These are phyloP conservation scores for Diplogasteroides magnus DNA, from an alignment of 1,140 invertebrate genomes.

Conservation along the genomic window DNA sequence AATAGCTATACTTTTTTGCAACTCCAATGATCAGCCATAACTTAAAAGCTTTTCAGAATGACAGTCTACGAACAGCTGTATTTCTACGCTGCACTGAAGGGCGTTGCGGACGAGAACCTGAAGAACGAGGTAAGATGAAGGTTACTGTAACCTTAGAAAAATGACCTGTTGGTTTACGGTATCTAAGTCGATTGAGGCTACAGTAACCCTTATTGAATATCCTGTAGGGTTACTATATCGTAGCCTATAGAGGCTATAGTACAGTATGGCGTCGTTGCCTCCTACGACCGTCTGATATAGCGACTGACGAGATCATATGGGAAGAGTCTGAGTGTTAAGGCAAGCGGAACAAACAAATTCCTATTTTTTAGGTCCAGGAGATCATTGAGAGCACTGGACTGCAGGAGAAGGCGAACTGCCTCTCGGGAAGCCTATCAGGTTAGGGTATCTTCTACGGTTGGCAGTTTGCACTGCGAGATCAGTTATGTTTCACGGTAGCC, in stretches of 20 bases:
- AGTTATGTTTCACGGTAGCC: neutral
- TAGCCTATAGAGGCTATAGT: no score
- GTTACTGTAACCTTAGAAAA: no score
- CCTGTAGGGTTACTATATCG: no score
- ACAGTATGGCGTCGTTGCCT: no score
- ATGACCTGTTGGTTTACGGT: no score
- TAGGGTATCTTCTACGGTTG: neutral
- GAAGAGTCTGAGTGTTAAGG: no score
- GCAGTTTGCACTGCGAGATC: neutral
- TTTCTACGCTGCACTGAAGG: constrained; percentile 63
- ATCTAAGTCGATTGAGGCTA: no score
- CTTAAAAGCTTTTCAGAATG: constrained; percentile 47
- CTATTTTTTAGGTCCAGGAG: neutral
- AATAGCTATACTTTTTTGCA: neutral
- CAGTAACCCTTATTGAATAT: no score
- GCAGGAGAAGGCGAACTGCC: constrained; percentile 60
- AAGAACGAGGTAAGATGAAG: constrained; percentile 7
- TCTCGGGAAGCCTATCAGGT: constrained; percentile 47
- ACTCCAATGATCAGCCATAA: neutral
- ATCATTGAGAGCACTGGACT: constrained; percentile 59
- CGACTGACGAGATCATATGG: no score
- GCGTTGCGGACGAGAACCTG: constrained; percentile 48
- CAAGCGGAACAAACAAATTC: no score
- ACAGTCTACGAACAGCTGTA: constrained; percentile 62
- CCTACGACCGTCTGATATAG: no score